Conservation (phyloP, 2,797 vertebrate species). For the Cygnus olor region DNA sequence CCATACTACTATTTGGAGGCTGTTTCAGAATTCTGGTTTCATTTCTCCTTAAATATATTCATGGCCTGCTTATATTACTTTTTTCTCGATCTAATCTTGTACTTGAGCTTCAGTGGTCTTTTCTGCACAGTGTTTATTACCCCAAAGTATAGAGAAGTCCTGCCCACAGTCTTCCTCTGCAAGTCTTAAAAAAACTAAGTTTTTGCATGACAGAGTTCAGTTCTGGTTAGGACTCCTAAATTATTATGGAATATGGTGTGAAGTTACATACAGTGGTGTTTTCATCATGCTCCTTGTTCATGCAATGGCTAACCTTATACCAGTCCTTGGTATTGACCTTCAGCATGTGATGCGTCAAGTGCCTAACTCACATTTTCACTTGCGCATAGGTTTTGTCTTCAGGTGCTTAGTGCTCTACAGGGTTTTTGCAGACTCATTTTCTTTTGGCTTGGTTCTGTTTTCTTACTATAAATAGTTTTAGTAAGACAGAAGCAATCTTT, state of each 20-base stretch:
- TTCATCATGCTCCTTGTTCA: neutral
- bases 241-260: neutral
- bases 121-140: neutral
- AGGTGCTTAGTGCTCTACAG: fast-evolving
- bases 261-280: neutral
- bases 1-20: neutral
- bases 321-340: neutral
- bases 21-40: neutral
- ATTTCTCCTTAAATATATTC: neutral
- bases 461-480: slow-evolving; percentile 40
- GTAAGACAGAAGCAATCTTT: slow-evolving; percentile 4
- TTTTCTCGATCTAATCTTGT: neutral
- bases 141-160: neutral
- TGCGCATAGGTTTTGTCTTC: neutral
- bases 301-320: neutral
- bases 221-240: neutral
- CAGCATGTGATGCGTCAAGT: neutral
- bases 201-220: neutral
- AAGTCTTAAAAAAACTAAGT: neutral
- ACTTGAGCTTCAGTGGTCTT: neutral
- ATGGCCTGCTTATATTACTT: neutral
- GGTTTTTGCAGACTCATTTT: slow-evolving; percentile 53
- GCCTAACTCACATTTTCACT: neutral
- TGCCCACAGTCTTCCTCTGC: neutral
- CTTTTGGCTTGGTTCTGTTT: slow-evolving; percentile 42